These are phyloP conservation scores for Melipona beecheii DNA, from an alignment of 2,888 invertebrate genomes.

Conservation along the genomic window DNA sequence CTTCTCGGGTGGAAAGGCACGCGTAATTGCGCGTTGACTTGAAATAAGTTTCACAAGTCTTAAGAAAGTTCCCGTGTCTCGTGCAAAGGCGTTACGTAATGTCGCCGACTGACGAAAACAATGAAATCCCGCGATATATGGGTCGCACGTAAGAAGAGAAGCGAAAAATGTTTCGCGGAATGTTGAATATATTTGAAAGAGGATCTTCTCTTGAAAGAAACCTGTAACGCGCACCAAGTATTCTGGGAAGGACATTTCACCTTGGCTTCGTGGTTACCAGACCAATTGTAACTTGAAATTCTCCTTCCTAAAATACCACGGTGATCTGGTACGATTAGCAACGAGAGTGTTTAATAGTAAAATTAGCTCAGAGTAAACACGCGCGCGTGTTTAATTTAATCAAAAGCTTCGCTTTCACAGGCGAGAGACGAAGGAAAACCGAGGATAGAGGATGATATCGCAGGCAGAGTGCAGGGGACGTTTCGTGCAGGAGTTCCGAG, in stretches of 20 bases:
- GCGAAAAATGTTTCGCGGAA: neutral
- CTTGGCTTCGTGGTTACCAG: constrained; percentile 42
- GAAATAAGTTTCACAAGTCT: neutral
- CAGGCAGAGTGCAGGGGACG: neutral
- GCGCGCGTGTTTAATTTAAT: neutral
- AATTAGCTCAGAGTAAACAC: neutral
- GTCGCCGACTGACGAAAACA: neutral
- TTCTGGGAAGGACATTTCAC: constrained; percentile 43
- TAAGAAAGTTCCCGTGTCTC: constrained; percentile 11
- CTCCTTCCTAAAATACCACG: constrained; percentile 1
- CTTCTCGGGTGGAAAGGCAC: neutral
- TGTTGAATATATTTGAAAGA: no score
- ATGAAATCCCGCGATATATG: neutral
- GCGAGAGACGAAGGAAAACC: no score
- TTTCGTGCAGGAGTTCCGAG: neutral
- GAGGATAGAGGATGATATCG: no score
- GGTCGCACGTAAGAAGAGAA: neutral
- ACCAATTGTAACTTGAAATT: constrained; percentile 51
- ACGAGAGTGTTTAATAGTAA: constrained; percentile 5
- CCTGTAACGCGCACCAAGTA: neutral
- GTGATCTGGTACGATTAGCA: constrained; percentile 15
- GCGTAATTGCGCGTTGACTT: neutral
- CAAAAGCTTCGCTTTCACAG: neutral
- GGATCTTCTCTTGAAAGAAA: no score
- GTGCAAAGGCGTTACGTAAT: constrained; percentile 1